Evolutionary conservation across 1,140 invertebrate species (phyloP).

Genomic region (Cyrtorhinus lividipennis): DNA sequence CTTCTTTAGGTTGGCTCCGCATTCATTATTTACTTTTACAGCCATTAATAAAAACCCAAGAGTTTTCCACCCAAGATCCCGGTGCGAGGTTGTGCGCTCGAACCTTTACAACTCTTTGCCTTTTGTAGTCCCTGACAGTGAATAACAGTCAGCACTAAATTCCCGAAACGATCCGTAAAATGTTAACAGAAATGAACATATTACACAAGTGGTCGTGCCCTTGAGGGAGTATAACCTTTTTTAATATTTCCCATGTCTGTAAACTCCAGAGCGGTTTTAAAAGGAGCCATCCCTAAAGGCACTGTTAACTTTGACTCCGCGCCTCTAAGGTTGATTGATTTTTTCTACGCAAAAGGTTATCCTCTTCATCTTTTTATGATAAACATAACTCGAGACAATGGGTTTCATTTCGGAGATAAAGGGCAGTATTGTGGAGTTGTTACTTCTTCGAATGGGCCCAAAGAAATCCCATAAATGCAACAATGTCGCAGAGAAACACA

Average conservation of each 20-base stretch:
- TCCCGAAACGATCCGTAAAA: constrained; percentile 3
- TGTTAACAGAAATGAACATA: constrained; percentile 7
- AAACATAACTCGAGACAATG: not conserved
- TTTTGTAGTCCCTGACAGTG: not conserved
- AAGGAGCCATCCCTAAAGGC: not conserved
- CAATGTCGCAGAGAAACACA: not conserved
- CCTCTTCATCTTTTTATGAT: not conserved
- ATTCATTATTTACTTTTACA: constrained; percentile 10
- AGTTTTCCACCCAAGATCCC: not conserved
- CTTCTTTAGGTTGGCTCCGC: not conserved
- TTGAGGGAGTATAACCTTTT: constrained; percentile 1
- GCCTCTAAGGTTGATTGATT: not conserved
- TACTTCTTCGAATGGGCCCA: too few relatives aligned
- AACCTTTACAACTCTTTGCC: constrained; percentile 2
- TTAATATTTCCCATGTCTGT: constrained; percentile 3
- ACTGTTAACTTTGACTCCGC: not conserved
- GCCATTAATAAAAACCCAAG: constrained; percentile 4
- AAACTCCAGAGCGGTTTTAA: not conserved
- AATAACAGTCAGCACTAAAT: constrained; percentile 4
- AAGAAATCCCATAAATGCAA: not conserved
- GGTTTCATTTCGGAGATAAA: not conserved
- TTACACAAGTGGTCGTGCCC: constrained; percentile 4
- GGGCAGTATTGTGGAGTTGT: not conserved
- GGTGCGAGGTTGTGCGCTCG: not conserved
- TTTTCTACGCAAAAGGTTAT: not conserved